phyloP scores from a whole-genome alignment of 2,888 invertebrate genomes.

The Pemphredon lugubris region DNA sequence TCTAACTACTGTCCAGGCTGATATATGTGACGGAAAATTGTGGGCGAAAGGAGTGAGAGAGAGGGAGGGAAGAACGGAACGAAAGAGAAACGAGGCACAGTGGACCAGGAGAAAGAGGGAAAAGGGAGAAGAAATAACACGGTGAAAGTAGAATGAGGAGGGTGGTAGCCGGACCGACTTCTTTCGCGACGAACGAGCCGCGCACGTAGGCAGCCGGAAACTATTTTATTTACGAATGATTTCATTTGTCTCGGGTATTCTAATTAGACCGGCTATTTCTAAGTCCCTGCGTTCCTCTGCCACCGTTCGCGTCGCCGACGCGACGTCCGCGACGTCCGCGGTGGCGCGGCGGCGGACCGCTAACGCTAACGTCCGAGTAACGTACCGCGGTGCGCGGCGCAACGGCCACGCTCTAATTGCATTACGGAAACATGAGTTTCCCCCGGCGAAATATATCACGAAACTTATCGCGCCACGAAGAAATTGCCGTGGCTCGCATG shows the following conservation, averaged over 20 bases:
- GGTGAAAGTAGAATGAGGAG: slow-evolving; percentile 2
- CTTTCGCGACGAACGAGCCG: slow-evolving; percentile 21
- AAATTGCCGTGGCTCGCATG: slow-evolving; percentile 65
- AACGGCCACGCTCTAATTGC: slow-evolving; percentile 77
- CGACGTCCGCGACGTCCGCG: slow-evolving; percentile 21
- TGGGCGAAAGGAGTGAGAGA: slow-evolving; percentile 70
- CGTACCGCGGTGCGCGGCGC: slow-evolving; percentile 55
- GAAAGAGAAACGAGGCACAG: slow-evolving; percentile 33
- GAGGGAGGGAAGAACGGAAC: slow-evolving; percentile 32
- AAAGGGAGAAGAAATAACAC: slow-evolving; percentile 2
- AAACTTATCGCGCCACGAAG: slow-evolving; percentile 70
- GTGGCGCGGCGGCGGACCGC: slow-evolving; percentile 24
- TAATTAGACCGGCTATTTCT: slow-evolving; percentile 76
- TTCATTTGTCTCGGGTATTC: slow-evolving; percentile 72
- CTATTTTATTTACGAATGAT: slow-evolving; percentile 73
- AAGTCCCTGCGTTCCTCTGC: too few species aligned
- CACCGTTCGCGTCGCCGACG: slow-evolving; percentile 32
- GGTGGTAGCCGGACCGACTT: not conserved
- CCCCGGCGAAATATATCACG: slow-evolving; percentile 69
- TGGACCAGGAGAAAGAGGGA: too few species aligned
- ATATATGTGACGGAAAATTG: slow-evolving; percentile 81
- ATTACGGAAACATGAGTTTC: slow-evolving; percentile 79
- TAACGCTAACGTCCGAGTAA: slow-evolving; percentile 32
- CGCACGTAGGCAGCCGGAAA: slow-evolving; percentile 10
- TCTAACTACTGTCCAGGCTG: slow-evolving; percentile 80